Percentiles rank a stretch among this genome's conserved stretches.
Conservation (phyloP, 2,888 invertebrate genomes). For the Micropterix aruncella region DNA sequence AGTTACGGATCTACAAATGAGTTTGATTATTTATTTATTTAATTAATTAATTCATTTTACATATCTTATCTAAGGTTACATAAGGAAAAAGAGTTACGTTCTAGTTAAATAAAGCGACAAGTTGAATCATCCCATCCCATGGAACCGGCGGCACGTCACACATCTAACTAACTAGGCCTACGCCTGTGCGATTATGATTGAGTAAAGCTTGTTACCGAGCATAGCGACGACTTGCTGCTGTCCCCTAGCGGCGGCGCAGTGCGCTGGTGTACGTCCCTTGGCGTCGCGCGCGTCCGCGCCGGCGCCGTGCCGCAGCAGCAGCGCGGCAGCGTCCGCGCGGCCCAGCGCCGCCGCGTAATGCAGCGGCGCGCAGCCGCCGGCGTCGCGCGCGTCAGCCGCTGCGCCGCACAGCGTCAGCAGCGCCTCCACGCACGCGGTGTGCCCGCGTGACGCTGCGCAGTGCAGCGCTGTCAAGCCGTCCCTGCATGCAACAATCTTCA, state of each 20-base stretch:
- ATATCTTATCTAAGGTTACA: too few species aligned
- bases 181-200: too few species aligned
- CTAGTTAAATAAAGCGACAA: too few species aligned
- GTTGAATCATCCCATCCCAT: too few species aligned
- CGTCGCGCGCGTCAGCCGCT: constrained; percentile 78
- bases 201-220: too few species aligned
- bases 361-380: constrained; percentile 89
- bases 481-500: constrained; percentile 30
- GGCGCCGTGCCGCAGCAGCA: constrained; percentile 79
- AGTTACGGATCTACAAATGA: too few species aligned
- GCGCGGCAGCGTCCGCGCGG: constrained; percentile 84
- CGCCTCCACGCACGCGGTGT: constrained; percentile 81
- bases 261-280: constrained; percentile 83
- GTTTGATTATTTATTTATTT: too few species aligned
- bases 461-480: constrained; percentile 93
- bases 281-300: constrained; percentile 87
- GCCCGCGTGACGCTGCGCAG: constrained; percentile 93
- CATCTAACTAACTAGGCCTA: too few species aligned
- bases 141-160: too few species aligned
- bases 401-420: constrained; percentile 79
- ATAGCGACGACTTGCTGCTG: constrained; percentile 79
- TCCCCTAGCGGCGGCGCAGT: constrained; percentile 93
- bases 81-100: too few species aligned
- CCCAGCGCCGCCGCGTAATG: constrained; percentile 96
- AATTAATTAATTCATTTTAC: too few species aligned